Conservation (phyloP, 2,113 vertebrate species). For the Clarias gariepinus region DNA sequence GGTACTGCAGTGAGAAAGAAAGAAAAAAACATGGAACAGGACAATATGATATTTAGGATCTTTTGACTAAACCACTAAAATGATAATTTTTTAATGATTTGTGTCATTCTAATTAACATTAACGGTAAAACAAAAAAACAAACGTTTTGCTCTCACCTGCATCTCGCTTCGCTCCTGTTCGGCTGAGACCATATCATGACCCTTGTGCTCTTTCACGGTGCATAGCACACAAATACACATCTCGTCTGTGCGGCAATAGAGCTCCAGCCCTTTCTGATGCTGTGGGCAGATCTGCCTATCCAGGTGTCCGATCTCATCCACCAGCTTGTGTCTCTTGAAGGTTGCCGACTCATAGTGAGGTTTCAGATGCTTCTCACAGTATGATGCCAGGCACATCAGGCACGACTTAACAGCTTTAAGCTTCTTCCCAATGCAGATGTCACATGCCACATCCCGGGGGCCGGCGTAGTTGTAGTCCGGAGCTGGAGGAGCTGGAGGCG, state of each 20-base stretch:
- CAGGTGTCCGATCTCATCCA: slow-evolving; percentile 69
- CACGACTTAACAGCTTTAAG: slow-evolving; percentile 81
- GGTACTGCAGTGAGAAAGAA: neutral
- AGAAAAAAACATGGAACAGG: neutral
- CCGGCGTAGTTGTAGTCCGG: slow-evolving; percentile 79
- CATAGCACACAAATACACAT: slow-evolving; percentile 76
- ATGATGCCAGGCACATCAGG: slow-evolving; percentile 90
- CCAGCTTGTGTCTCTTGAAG: slow-evolving; percentile 89
- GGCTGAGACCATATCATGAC: slow-evolving; percentile 78
- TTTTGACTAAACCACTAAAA: neutral
- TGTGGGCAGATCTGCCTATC: slow-evolving; percentile 76
- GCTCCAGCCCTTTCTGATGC: slow-evolving; percentile 79
- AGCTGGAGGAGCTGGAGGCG: slow-evolving; percentile 70
- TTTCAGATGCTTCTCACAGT: slow-evolving; percentile 85
- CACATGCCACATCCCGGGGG: slow-evolving; percentile 72
- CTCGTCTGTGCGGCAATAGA: slow-evolving; percentile 73
- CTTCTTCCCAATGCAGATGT: slow-evolving; percentile 81
- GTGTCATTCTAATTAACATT: neutral
- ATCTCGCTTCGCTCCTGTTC: slow-evolving; percentile 77
- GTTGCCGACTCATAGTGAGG: slow-evolving; percentile 84
- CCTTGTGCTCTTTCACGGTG: slow-evolving; percentile 80
- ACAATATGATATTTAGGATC: neutral
- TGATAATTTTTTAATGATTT: neutral
- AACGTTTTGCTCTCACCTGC: slow-evolving; percentile 53
- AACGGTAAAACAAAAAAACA: neutral